phyloP scores from a whole-genome alignment of 2,113 vertebrate species.

The Cryptomyrus ogoouensis region DNA sequence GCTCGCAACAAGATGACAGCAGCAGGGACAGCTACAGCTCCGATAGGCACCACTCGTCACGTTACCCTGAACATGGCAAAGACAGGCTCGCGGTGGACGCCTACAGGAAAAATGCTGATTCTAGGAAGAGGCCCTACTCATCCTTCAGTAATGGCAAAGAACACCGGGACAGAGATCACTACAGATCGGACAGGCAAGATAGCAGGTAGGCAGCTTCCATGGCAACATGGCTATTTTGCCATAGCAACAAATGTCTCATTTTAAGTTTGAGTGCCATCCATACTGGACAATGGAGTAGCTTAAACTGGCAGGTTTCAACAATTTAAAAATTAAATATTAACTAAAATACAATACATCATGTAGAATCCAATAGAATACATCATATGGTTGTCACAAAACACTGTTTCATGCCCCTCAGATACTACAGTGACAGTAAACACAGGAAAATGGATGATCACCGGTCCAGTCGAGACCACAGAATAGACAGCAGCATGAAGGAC shows the following conservation, averaged over 20 bases:
- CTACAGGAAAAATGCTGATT: constrained; percentile 75
- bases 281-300: neutral
- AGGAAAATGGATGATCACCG: constrained; percentile 88
- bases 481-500: constrained; percentile 78
- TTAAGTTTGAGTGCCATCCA: neutral
- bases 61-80: constrained; percentile 75
- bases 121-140: constrained; percentile 82
- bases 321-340: neutral
- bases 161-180: constrained; percentile 87
- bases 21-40: constrained; percentile 96
- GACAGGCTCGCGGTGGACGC: constrained; percentile 75
- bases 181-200: constrained; percentile 74
- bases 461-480: constrained; percentile 76
- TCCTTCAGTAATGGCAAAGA: constrained; percentile 96
- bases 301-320: neutral
- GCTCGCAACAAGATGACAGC: constrained; percentile 86
- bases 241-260: neutral
- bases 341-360: neutral
- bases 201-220: constrained; percentile 43
- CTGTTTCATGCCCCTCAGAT: constrained; percentile 53
- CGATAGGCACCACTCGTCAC: constrained; percentile 75
- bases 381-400: neutral
- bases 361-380: neutral
- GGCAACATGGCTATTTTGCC: neutral
- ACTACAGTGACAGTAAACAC: constrained; percentile 84